Evolutionary conservation across 2,888 invertebrate species (phyloP).

Genomic region (Drosophila paracracens): DNA sequence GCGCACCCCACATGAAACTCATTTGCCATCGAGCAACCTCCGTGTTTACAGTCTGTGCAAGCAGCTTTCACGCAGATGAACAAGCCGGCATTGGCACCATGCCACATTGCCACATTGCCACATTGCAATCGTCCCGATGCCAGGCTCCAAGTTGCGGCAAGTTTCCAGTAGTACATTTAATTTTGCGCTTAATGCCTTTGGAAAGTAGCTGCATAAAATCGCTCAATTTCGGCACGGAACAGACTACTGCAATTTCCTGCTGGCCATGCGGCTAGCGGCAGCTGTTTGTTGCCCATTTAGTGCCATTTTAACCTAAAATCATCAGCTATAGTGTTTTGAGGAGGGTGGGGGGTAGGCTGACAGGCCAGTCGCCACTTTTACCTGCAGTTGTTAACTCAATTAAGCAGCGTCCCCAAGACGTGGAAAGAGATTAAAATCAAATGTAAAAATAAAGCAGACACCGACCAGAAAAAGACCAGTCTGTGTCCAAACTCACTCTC

Average conservation of each 20-base stretch:
- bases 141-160: slow-evolving; percentile 8
- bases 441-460: slow-evolving; percentile 46
- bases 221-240: slow-evolving; percentile 40
- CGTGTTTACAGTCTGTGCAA: slow-evolving; percentile 16
- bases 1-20: slow-evolving; percentile 24
- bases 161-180: slow-evolving; percentile 34
- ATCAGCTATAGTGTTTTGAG: slow-evolving; percentile 47
- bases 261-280: slow-evolving; percentile 36
- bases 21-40: neutral
- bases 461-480: slow-evolving; percentile 20
- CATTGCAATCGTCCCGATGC: slow-evolving; percentile 21
- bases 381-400: slow-evolving; percentile 69
- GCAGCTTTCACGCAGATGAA: slow-evolving; percentile 48
- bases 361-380: slow-evolving; percentile 50
- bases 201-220: slow-evolving; percentile 59
- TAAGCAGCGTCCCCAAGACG: slow-evolving; percentile 58
- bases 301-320: slow-evolving; percentile 79
- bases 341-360: neutral
- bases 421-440: slow-evolving; percentile 59
- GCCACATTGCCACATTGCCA: slow-evolving; percentile 13
- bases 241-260: slow-evolving; percentile 7
- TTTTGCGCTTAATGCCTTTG: slow-evolving; percentile 58
- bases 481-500: slow-evolving; percentile 31
- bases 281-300: slow-evolving; percentile 67
- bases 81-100: slow-evolving; percentile 15